Evolutionary conservation across 2,113 vertebrate species (phyloP), one percentile per base, ranked within the genome.

Genomic region (Peucedramus taeniatus): DNA sequence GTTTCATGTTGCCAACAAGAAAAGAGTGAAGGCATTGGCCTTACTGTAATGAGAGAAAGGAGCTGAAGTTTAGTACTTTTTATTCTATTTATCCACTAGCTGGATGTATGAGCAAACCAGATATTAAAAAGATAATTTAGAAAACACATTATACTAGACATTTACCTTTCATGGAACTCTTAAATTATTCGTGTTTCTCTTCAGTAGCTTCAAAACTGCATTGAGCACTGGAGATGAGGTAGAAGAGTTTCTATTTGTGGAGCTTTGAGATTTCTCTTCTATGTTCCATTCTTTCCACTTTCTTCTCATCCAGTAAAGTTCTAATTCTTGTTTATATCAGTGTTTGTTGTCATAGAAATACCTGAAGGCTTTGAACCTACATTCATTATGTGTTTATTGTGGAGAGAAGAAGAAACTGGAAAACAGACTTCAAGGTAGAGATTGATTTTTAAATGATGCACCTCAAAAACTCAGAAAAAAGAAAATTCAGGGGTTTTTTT

Each of bases 291-390:
- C 65, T 83, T 68, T 91, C 78, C 11, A 61, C 85, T 71, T 87
- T 72, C 35, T 92, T 92, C 79, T 91, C 45, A 70, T 69, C 59
- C 82, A 65, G 21, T 89, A 21, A 94, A 89, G 70, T 89, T 87
- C 63, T 87, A 89, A 90, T 89, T 90, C 24, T 45, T 95, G 57
- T 27, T 96, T 94, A 23, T 83, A 75, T 68, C 47, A 22, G 39
- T 79, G n/a, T 78, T 90, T 96, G 91, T 95, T 95, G 77, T 92
- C 94, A 95, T 88, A 66, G 88, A 96, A 83, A 94, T 90, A 80
- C 54, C 56, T 80, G 94, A 91, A 72, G 93, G 70, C 30, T 87
- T 56, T n/a, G 65, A 44, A 40, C 90, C 71, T 93, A 37, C 82
- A 76, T 33, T 77, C 37, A 50, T 90, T 84, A 40, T 59, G 50